phyloP scores from a whole-genome alignment of 2,888 invertebrate species.

The Mycalesis mineus region DNA sequence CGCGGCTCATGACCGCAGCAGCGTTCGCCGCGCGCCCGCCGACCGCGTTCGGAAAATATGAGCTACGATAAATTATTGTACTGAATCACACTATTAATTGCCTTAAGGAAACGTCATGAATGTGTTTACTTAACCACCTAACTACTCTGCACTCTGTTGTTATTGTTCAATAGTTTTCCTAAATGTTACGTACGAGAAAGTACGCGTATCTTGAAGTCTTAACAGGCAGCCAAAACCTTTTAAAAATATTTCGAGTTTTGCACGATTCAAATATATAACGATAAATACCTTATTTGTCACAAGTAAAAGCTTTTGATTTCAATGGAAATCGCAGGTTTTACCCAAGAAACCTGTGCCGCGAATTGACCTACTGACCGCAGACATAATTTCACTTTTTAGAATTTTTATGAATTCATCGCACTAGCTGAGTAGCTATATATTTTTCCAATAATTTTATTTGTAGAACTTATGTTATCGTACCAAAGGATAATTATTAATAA shows the following conservation, averaged over 20 bases:
- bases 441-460: background rate
- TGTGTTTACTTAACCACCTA: background rate
- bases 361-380: slow-evolving; percentile 63
- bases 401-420: slow-evolving; percentile 3
- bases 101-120: slow-evolving; percentile 14
- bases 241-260: too few species aligned
- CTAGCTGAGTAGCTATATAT: background rate
- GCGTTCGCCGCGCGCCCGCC: slow-evolving; percentile 26
- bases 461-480: too few species aligned
- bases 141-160: too few species aligned
- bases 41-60: background rate
- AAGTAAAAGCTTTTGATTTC: slow-evolving; percentile 53
- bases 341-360: slow-evolving; percentile 63
- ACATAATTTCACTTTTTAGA: slow-evolving; percentile 71
- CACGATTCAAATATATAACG: too few species aligned
- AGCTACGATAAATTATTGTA: background rate
- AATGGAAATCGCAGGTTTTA: slow-evolving; percentile 66
- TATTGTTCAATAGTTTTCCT: too few species aligned
- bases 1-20: slow-evolving; percentile 33
- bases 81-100: background rate
- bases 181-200: too few species aligned
- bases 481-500: too few species aligned
- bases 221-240: too few species aligned
- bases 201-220: too few species aligned
- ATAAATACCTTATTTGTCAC: slow-evolving; percentile 29